Base-by-base conservation (phyloP, 2,797 vertebrate species). In the Aplochiton taeniatus region DNA sequence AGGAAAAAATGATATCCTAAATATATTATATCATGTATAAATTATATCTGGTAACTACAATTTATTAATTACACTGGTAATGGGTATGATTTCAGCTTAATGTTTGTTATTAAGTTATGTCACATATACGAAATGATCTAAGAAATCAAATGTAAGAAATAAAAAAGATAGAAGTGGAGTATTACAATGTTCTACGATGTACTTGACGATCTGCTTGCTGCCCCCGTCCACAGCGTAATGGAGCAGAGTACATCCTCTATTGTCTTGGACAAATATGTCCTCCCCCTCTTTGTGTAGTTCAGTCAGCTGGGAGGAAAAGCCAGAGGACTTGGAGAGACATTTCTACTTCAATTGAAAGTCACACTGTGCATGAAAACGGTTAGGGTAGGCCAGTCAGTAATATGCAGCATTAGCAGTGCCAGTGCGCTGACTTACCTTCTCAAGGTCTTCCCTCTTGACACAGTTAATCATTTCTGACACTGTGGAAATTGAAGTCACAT, bases 151-250 rank as follows among this genome's bases (percentile, higher is more conserved):
- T n/a, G n/a, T 31, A 31, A 31, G 6, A 31, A 31, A 31, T 6
- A 31, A 31, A 31, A 6, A 31, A 3, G 6, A 31, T 31, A 3
- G 31, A 31, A 31, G 3, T 17, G 45, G 11, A 14, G 9, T 41
- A 91, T 90, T 82, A 98, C 97, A 95, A 0, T 95, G 91, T 48
- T 95, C 92, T 0, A 95, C 89, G 85, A 98, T 92, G 87, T 95
- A 98, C 81, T 93, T 95, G 75, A 96, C 93, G 16, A 96, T 92
- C 7, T 98, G 94, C 73, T 95, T 95, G 88, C 87, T 95, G 75
- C 94, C 94, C 0, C 77, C 83, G 68, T 88, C 85, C 68, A 96
- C 94, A 0, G 95, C 95, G 0, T 95, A 93, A 80, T 98, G 96
- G 59, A 98, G 89, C 64, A 97, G 89, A 0, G 97, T 97, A 70